Conservation (phyloP, 2,888 invertebrate genomes). For the Ramazzottius varieornatus region DNA sequence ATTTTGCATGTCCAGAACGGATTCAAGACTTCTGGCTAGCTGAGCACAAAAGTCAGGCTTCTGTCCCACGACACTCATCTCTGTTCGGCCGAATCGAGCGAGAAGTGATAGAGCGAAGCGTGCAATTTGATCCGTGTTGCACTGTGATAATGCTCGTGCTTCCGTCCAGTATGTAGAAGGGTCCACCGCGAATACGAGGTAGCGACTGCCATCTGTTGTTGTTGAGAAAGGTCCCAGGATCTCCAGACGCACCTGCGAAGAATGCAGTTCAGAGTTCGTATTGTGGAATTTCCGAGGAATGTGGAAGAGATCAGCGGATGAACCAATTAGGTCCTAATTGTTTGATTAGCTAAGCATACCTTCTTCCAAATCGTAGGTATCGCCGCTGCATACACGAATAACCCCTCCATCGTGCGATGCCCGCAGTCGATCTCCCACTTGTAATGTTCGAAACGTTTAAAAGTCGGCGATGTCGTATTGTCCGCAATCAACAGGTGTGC, state of each 20-base stretch:
- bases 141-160: background rate
- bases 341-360: background rate
- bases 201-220: background rate
- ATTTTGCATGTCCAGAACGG: background rate
- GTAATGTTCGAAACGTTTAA: no score
- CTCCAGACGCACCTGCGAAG: background rate
- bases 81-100: background rate
- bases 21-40: background rate
- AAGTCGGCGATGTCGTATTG: no score
- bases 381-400: background rate
- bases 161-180: background rate
- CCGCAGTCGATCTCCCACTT: no score
- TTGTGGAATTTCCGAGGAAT: background rate
- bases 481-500: no score
- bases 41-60: background rate
- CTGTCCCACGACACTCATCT: background rate
- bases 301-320: background rate
- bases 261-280: background rate
- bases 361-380: background rate
- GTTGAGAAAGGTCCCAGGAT: background rate
- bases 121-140: background rate
- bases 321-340: no score
- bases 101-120: background rate
- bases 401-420: background rate
- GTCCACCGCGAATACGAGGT: background rate